Evolutionary conservation across 2,797 vertebrate species (phyloP).

Genomic region (Pyrocephalus nanus): DNA sequence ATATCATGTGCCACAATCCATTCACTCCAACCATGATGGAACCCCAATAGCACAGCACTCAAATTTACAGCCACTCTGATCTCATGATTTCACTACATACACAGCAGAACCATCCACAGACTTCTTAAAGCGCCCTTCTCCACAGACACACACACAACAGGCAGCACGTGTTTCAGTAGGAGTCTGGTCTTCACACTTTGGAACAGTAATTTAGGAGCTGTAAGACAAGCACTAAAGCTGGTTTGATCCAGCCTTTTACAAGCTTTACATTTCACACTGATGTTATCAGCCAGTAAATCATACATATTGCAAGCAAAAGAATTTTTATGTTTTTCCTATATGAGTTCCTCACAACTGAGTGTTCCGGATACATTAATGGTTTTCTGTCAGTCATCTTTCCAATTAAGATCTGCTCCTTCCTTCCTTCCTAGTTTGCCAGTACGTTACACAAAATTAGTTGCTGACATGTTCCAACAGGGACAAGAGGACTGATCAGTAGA

Average conservation of each 20-base stretch:
- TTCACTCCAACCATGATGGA: accelerated
- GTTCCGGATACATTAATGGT: conserved; percentile 10
- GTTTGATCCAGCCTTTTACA: conserved; percentile 57
- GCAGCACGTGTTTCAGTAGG: background rate
- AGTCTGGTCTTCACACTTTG: background rate
- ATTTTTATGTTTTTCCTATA: background rate
- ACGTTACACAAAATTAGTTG: conserved; percentile 29
- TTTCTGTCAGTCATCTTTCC: conserved; percentile 44
- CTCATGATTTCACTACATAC: background rate
- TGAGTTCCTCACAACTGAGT: background rate
- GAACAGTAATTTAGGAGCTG: conserved; percentile 9
- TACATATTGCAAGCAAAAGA: background rate
- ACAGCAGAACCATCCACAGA: background rate
- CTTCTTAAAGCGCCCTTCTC: background rate
- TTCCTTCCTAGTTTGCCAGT: conserved; percentile 33
- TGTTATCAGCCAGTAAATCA: conserved; percentile 59
- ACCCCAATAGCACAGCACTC: background rate
- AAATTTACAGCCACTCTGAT: background rate
- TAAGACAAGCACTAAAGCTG: conserved; percentile 32
- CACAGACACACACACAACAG: background rate
- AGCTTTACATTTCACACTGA: conserved; percentile 54
- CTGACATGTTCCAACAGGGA: conserved; percentile 44
- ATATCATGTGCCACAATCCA: background rate
- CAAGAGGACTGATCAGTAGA: conserved; percentile 13
- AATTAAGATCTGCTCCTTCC: conserved; percentile 42